Evolutionary conservation across 2,888 invertebrate genomes (phyloP).

Genomic region (Hypercompe scribonia): DNA sequence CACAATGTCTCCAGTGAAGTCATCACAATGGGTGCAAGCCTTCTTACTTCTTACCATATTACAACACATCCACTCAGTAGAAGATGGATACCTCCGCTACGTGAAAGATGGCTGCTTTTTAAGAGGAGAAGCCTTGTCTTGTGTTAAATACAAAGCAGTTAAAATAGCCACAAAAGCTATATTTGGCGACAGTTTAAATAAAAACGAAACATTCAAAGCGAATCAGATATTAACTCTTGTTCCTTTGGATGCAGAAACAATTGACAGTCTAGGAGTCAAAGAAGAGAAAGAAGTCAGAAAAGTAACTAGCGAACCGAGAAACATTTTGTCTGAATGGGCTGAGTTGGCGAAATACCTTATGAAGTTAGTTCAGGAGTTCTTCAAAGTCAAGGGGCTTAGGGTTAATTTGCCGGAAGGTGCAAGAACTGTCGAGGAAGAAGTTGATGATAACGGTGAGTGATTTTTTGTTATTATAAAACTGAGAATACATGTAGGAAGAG

Average conservation of each 20-base stretch:
- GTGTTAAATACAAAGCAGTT: constrained; percentile 79
- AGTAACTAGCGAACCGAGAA: constrained; percentile 63
- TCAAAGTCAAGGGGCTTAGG: constrained; percentile 77
- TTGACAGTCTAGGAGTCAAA: constrained; percentile 61
- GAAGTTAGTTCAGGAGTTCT: constrained; percentile 76
- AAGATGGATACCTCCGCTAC: constrained; percentile 77
- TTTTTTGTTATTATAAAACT: constrained; percentile 12
- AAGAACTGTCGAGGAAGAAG: constrained; percentile 74
- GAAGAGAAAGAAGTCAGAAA: constrained; percentile 55
- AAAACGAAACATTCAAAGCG: constrained; percentile 74
- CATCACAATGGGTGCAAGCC: constrained; percentile 28
- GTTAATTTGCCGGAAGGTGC: constrained; percentile 80
- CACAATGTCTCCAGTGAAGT: constrained; percentile 47
- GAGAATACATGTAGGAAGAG: too few species aligned
- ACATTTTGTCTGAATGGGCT: constrained; percentile 80
- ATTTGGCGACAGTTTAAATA: constrained; percentile 66
- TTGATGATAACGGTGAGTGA: constrained; percentile 64
- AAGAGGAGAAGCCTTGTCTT: constrained; percentile 76
- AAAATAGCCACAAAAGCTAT: constrained; percentile 78
- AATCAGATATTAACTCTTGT: constrained; percentile 75
- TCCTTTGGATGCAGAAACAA: constrained; percentile 71
- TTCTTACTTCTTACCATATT: constrained; percentile 52
- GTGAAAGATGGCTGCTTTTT: constrained; percentile 80
- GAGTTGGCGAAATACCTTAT: constrained; percentile 78
- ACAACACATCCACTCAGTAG: constrained; percentile 52